Base-by-base conservation (phyloP, 2,888 invertebrate genomes). In the Morinoia aosen region DNA sequence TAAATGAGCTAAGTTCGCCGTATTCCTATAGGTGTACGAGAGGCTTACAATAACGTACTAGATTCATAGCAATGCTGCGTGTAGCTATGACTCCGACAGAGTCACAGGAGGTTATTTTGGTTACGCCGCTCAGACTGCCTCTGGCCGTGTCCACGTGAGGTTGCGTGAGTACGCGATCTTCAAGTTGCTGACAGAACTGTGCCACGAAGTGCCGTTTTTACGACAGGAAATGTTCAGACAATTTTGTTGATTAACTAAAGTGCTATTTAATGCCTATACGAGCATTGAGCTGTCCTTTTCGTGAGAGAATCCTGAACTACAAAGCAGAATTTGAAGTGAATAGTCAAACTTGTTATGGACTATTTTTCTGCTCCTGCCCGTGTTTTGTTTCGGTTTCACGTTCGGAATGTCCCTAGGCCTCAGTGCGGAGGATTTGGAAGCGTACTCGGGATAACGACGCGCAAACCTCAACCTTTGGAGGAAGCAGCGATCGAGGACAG, bases 81-180 rank as follows among this genome's bases (percentile, higher is more conserved):
- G 33, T 19, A 76, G 76, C 76, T 25, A 8, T 76, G 12, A 33
- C 76, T 33, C 48, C 76, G 76, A 76, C 76, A 33, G 25, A 33
- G n/a, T n/a, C n/a, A n/a, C n/a, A n/a, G n/a, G n/a, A 76, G 76
- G 33, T 76, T 76, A 76, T 76, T 76, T 76, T 76, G 76, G 76
- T 76, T 16, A 12, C 2, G 33, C 25, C 64, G 2, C 12, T 76
- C 76, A 76, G 76, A 76, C 76, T 25, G 76, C 76, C 76, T 10
- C 19, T 76, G 76, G 76, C 76, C 10, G 33, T 76, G 76, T 76
- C 8, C 8, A 76, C 76, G 76, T 76, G 76, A 76, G 33, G 76
- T 16, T 76, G 76, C 7, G 19, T 76, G 8, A 76, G 19, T 1
- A 33, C 76, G 76, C 8, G 76, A 25, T 76, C 76, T 33, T 76